Base-by-base conservation (phyloP, 2,888 invertebrate genomes). In the Troides helena region DNA sequence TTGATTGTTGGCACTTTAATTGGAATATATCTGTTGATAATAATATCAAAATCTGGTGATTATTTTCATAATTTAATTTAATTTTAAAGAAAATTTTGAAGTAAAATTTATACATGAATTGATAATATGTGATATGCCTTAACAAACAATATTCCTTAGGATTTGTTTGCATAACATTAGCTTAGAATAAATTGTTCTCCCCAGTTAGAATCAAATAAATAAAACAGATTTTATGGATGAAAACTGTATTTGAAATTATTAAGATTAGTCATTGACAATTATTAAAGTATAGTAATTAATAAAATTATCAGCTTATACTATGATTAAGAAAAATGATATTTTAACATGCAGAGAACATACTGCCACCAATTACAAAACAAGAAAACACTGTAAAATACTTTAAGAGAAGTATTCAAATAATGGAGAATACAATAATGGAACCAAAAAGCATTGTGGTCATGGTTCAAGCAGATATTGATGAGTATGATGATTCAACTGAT, bases 401-500 rank as follows among this genome's bases (percentile, higher is more conserved):
- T 6, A 84, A 85, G 69, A 85, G 84, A 83, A 79, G 81, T 63
- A 69, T 7, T 53, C 18, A 53, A 18, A 53, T 14, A 46, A 14
- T 2, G 1, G n/a, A 53, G 53, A 4, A n/a, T 5, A 18, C 46
- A 46, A 53, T n/a, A 1, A 53, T 53, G 53, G n/a, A 53, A n/a
- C 53, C 53, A n/a, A 53, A 90, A 6, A 74, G 75, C 1, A 80
- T 86, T 65, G 85, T 93, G 25, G 79, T 91, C n/a, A 77, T 90
- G 1, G 84, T 89, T 18, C 92, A 93, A 70, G 93, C 93, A 0
- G 90, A 86, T 17, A 88, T 89, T 1, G 71, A 72, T 0, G 78
- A 77, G 50, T 94, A 94, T 75, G 68, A 70, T 25, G 78, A 74
- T 65, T 76, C 80, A 0, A 76, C 80, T 0, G 75, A 83, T 5